Conservation (phyloP, 2,113 vertebrate genomes). For the Corythoichthys intestinalis region DNA sequence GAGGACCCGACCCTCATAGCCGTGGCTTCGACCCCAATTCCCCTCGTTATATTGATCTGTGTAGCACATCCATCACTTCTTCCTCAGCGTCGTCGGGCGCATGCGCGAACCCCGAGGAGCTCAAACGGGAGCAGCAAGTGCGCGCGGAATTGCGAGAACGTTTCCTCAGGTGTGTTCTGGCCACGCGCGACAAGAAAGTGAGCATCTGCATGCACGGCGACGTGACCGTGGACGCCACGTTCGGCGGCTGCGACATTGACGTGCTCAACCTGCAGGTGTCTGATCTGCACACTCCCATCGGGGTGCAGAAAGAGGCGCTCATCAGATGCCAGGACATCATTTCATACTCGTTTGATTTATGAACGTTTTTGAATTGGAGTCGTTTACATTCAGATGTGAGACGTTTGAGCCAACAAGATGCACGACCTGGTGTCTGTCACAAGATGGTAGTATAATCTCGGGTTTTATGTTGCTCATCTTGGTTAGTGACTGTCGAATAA, state of each 20-base stretch:
- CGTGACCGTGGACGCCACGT: constrained; percentile 76
- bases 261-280: constrained; percentile 86
- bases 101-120: not conserved
- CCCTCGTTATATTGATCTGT: constrained; percentile 64
- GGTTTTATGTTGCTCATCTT: not conserved
- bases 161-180: constrained; percentile 80
- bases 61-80: constrained; percentile 61
- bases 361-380: constrained; percentile 14
- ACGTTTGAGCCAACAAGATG: not conserved
- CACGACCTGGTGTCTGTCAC: constrained; percentile 17
- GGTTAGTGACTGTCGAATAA: not conserved
- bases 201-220: constrained; percentile 77
- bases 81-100: constrained; percentile 10
- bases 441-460: constrained; percentile 29
- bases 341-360: constrained; percentile 74
- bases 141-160: constrained; percentile 75
- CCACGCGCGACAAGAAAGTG: constrained; percentile 74
- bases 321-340: constrained; percentile 84
- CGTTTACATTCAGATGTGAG: not conserved
- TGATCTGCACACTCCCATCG: constrained; percentile 82
- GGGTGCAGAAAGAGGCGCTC: constrained; percentile 82
- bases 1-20: constrained; percentile 72
- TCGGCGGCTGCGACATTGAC: constrained; percentile 82
- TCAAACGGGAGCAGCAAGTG: constrained; percentile 67
- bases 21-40: constrained; percentile 77